phyloP scores from a whole-genome alignment of 2,113 vertebrate genomes.

The Psittacus erithacus region DNA sequence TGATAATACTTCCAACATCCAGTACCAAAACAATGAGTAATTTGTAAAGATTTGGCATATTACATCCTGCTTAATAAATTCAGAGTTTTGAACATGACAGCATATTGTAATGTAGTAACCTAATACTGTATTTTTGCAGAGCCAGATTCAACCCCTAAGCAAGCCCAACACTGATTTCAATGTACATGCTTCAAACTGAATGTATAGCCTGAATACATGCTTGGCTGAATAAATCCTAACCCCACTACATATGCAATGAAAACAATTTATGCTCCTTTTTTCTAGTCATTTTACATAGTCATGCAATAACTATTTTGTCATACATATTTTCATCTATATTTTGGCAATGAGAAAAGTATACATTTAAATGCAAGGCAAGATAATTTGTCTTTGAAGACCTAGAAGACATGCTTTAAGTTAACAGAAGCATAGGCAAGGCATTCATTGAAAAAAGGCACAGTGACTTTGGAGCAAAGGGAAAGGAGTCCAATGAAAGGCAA shows the following conservation, averaged over 20 bases:
- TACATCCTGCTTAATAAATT: constrained; percentile 42
- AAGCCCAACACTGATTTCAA: background rate
- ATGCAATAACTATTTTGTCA: background rate
- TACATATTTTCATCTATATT: background rate
- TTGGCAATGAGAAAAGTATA: background rate
- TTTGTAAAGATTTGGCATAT: constrained; percentile 51
- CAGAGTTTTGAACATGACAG: constrained; percentile 30
- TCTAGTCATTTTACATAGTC: background rate
- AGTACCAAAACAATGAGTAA: constrained; percentile 38
- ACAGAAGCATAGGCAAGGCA: background rate
- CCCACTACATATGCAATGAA: background rate
- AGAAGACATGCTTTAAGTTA: background rate
- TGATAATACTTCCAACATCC: constrained; percentile 28
- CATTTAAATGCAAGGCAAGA: background rate
- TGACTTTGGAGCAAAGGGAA: background rate
- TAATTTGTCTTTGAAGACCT: background rate
- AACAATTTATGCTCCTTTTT: background rate
- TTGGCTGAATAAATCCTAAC: background rate
- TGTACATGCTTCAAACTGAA: background rate
- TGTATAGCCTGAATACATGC: background rate
- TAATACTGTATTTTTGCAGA: background rate
- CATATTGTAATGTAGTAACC: constrained; percentile 38
- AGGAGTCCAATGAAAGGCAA: background rate
- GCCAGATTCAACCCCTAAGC: background rate
- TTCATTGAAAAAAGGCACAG: background rate